phyloP scores from a whole-genome alignment of 2,797 vertebrate genomes.

The Argyrosomus regius region DNA sequence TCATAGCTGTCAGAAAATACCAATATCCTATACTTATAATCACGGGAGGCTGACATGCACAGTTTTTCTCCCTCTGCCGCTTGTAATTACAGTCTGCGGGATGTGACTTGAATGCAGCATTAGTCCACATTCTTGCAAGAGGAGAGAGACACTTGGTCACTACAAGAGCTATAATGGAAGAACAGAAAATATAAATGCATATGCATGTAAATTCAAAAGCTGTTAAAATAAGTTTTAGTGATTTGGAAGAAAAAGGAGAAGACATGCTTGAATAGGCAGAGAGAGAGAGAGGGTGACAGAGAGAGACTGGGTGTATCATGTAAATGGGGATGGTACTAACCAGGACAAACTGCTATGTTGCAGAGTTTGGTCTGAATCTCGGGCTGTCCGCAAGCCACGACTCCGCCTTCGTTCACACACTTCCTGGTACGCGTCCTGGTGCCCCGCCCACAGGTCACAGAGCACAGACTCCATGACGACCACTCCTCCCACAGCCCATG shows the following conservation, averaged over 20 bases:
- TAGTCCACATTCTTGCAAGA: conserved; percentile 1
- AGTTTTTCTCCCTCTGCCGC: background rate
- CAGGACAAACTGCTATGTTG: conserved; percentile 94
- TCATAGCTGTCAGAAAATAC: background rate
- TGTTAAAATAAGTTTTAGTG: conserved; percentile 16
- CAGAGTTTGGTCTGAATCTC: conserved; percentile 94
- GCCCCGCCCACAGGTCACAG: conserved; percentile 94
- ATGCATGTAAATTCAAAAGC: conserved; percentile 12
- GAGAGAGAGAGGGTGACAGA: conserved; percentile 22
- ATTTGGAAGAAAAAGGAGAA: conserved; percentile 23
- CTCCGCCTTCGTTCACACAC: conserved; percentile 88
- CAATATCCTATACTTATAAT: background rate
- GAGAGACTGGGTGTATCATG: conserved; percentile 40
- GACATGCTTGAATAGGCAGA: conserved; percentile 31
- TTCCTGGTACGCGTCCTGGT: conserved; percentile 92
- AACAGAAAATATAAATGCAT: conserved; percentile 33
- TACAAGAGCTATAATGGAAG: conserved; percentile 1
- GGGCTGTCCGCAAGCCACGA: conserved; percentile 88
- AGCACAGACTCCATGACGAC: conserved; percentile 97
- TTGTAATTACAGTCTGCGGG: background rate
- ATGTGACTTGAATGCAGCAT: conserved; percentile 21
- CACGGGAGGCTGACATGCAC: background rate
- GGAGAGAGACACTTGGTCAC: conserved; percentile 8
- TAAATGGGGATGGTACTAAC: conserved; percentile 89
- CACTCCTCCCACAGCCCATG: conserved; percentile 94